Percentiles rank a stretch among this genome's conserved stretches.
Evolutionary conservation across 2,113 vertebrate species (phyloP).

Genomic region (Myrmecobius fasciatus): DNA sequence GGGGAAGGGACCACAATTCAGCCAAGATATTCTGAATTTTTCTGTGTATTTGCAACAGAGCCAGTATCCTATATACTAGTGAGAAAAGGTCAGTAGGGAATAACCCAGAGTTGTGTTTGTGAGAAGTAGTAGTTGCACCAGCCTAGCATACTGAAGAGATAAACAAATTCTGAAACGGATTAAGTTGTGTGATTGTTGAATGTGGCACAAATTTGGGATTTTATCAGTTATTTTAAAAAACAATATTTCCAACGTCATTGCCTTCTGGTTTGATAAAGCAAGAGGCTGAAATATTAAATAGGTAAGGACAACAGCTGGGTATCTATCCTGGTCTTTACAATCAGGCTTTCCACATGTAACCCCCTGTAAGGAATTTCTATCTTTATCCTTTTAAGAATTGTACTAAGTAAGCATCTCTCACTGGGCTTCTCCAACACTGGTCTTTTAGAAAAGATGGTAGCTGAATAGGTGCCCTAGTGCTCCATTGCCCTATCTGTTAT

Average conservation of each 20-base stretch:
- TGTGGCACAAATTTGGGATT: background rate
- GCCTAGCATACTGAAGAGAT: background rate
- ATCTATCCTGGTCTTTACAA: background rate
- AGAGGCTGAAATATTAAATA: background rate
- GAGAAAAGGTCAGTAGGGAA: background rate
- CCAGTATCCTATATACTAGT: no score
- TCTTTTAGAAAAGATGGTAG: background rate
- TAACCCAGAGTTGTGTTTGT: rapidly evolving
- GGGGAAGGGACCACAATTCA: background rate
- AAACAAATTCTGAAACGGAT: background rate
- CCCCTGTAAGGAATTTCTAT: background rate
- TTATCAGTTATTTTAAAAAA: rapidly evolving
- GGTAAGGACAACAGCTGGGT: background rate
- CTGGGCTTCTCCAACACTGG: background rate
- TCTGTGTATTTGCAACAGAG: background rate
- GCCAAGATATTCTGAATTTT: background rate
- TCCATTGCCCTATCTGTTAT: background rate
- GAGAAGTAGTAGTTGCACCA: background rate
- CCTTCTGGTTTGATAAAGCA: background rate
- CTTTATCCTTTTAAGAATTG: background rate
- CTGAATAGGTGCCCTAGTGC: background rate
- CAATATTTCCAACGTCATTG: background rate
- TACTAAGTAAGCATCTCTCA: no score
- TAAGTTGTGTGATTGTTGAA: rapidly evolving
- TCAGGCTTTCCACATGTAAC: background rate